A percentile compares a stretch with the other conserved stretches of the same genome.
Conservation (phyloP, 1,140 invertebrate genomes). For the Drosophila repleta region DNA sequence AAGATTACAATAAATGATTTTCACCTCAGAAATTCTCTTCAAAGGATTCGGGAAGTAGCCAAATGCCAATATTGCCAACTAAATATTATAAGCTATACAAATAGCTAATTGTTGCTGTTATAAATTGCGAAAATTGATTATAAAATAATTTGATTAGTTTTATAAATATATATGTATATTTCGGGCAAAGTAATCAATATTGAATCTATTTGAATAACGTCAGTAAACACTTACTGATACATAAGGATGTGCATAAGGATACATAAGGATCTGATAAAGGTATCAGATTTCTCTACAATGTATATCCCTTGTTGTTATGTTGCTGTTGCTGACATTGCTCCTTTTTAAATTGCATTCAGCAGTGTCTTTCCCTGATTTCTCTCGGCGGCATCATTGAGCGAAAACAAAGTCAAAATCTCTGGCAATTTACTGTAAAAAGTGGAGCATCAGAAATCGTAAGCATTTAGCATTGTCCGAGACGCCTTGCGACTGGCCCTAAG, state of each 20-base stretch:
- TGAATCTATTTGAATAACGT: not conserved
- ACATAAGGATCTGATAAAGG: too few relatives aligned
- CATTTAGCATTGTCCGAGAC: constrained; percentile 53
- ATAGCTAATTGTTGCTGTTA: not conserved
- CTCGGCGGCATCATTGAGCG: constrained; percentile 8
- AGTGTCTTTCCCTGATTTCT: constrained; percentile 37
- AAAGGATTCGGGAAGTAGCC: constrained; percentile 1
- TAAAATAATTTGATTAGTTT: too few relatives aligned
- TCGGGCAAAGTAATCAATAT: too few relatives aligned
- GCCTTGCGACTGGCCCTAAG: constrained; percentile 31
- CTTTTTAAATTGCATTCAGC: not conserved
- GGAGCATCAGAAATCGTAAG: constrained; percentile 43
- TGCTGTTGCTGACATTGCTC: not conserved
- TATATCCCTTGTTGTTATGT: not conserved
- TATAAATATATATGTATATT: not conserved
- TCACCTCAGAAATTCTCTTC: constrained; percentile 14
- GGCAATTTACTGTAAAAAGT: constrained; percentile 43
- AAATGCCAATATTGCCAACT: not conserved
- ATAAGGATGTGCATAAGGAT: too few relatives aligned
- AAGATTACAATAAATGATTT: constrained; percentile 19
- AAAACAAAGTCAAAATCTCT: constrained; percentile 34
- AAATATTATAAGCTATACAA: not conserved
- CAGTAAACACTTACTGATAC: too few relatives aligned
- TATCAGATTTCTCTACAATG: too few relatives aligned
- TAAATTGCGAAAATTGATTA: too few relatives aligned